phyloP scores from a whole-genome alignment of 2,113 vertebrate genomes.

The Phoxinus phoxinus region DNA sequence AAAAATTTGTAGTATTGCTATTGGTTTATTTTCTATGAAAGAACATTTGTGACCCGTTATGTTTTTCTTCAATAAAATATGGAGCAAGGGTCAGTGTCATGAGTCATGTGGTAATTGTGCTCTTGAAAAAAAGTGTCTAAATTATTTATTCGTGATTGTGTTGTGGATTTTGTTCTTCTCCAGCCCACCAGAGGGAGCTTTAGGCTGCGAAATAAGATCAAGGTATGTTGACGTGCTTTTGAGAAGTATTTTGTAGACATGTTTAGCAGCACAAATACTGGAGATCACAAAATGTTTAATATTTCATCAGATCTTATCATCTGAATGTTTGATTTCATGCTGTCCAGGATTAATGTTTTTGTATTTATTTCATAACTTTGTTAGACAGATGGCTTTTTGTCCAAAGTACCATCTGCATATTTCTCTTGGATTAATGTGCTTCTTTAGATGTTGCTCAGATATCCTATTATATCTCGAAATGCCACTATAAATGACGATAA shows the following conservation, averaged over 20 bases:
- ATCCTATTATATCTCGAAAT: neutral
- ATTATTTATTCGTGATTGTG: neutral
- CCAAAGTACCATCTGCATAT: neutral
- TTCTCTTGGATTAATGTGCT: neutral
- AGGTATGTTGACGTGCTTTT: neutral
- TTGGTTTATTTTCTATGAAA: conserved; percentile 70
- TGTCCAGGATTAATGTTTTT: neutral
- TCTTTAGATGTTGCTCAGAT: neutral
- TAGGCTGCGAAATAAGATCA: neutral
- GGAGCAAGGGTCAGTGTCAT: conserved; percentile 28
- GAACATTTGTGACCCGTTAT: conserved; percentile 52
- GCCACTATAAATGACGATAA: no score
- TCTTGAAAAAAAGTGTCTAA: no score
- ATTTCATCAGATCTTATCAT: neutral
- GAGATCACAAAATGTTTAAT: neutral
- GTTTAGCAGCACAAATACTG: neutral
- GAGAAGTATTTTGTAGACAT: neutral
- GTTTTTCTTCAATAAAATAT: conserved; percentile 63
- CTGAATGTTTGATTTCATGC: neutral
- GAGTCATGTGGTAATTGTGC: neutral
- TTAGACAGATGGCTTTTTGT: neutral
- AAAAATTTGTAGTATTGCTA: conserved; percentile 71
- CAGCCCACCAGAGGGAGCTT: conserved; percentile 39
- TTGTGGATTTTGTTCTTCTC: neutral
- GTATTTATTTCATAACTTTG: neutral